Percentiles rank a stretch among this genome's conserved stretches.
Evolutionary conservation across 2,797 vertebrate genomes (phyloP).

Genomic region (Malacoctenus gilli): DNA sequence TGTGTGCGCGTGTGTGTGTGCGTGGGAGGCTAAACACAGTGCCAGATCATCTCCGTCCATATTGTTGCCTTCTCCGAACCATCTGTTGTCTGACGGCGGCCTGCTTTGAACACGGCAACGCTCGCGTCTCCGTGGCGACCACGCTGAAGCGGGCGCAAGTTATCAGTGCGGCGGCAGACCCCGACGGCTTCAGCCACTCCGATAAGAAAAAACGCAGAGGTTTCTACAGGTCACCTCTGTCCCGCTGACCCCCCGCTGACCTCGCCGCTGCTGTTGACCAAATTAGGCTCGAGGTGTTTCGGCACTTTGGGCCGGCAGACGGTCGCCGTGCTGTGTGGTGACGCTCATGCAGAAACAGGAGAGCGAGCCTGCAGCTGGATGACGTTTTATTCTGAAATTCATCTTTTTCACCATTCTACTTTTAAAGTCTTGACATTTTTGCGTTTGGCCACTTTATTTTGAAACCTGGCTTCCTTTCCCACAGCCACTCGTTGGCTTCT

Average conservation of each 20-base stretch:
- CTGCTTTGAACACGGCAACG: conserved; percentile 15
- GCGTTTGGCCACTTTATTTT: too few species aligned
- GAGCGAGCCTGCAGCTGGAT: conserved; percentile 6
- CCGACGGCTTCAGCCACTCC: neutral
- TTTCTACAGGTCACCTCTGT: conserved; percentile 12
- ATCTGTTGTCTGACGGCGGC: conserved; percentile 35
- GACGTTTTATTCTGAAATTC: too few species aligned
- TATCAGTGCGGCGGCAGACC: conserved; percentile 10
- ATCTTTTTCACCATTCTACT: too few species aligned
- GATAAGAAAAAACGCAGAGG: conserved; percentile 5
- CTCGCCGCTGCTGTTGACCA: conserved; percentile 39
- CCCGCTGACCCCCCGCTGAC: conserved; percentile 19
- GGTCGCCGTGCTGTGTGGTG: conserved; percentile 2
- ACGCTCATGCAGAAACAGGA: neutral
- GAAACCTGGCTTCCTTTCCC: too few species aligned
- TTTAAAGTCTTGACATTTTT: too few species aligned
- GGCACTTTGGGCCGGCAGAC: conserved; percentile 39
- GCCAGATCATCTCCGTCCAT: conserved; percentile 49
- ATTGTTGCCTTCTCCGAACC: conserved; percentile 44
- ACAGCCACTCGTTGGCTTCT: too few species aligned
- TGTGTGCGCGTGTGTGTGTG: too few species aligned
- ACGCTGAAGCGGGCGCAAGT: conserved; percentile 16
- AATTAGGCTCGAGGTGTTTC: conserved; percentile 42
- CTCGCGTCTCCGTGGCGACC: conserved; percentile 46
- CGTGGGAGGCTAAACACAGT: conserved; percentile 40